Percentiles rank a stretch among this genome's conserved stretches.
These are phyloP conservation scores for Catocala sponsa DNA, from an alignment of 2,888 invertebrate species.

Conservation along the genomic window DNA sequence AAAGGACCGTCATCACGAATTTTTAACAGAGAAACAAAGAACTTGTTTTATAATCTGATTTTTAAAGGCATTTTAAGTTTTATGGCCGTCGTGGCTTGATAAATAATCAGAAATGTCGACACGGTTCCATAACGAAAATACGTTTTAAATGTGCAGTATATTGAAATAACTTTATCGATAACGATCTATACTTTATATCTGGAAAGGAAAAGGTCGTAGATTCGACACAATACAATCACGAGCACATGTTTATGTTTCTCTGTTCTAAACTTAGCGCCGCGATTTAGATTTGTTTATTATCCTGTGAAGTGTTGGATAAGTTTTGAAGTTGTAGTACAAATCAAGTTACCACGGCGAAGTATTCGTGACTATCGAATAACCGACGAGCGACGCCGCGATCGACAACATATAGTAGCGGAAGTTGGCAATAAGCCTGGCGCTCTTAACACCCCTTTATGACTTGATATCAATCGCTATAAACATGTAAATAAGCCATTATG, in stretches of 20 bases:
- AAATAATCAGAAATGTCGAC: slow-evolving; percentile 77
- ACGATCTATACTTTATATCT: slow-evolving; percentile 55
- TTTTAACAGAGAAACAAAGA: slow-evolving; percentile 81
- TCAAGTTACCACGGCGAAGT: slow-evolving; percentile 49
- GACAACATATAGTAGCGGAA: slow-evolving; percentile 53
- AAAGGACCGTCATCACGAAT: slow-evolving; percentile 83
- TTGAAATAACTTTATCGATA: slow-evolving; percentile 63
- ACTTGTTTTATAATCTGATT: slow-evolving; percentile 85
- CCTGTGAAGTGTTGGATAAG: slow-evolving; percentile 45
- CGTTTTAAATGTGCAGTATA: slow-evolving; percentile 62
- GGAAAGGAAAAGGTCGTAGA: slow-evolving; percentile 50
- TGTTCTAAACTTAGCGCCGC: slow-evolving; percentile 46
- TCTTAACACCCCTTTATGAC: slow-evolving; percentile 60
- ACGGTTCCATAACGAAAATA: slow-evolving; percentile 63
- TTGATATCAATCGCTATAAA: slow-evolving; percentile 58
- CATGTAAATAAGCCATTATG: slow-evolving; percentile 59
- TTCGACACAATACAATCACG: slow-evolving; percentile 51
- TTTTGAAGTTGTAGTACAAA: slow-evolving; percentile 51
- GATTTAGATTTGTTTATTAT: slow-evolving; percentile 52
- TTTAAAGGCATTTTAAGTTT: slow-evolving; percentile 83
- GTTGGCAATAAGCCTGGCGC: slow-evolving; percentile 53
- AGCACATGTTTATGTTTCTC: slow-evolving; percentile 48
- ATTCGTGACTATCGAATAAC: slow-evolving; percentile 49
- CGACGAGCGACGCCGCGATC: slow-evolving; percentile 18
- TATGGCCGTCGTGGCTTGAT: slow-evolving; percentile 75